Conservation (phyloP, 2,888 invertebrate species). For the Matsumyia berberina region DNA sequence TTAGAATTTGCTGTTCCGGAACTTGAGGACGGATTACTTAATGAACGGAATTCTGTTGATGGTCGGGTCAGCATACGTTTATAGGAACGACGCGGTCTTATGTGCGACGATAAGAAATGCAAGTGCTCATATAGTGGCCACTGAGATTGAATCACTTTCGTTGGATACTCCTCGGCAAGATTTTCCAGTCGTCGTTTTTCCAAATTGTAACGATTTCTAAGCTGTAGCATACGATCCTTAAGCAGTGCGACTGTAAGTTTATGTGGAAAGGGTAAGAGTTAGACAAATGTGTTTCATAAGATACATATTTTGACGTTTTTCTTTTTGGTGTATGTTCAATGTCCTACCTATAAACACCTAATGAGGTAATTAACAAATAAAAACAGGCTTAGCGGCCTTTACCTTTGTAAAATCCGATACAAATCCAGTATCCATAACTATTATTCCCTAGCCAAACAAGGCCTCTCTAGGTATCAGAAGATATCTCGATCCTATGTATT, state of each 20-base stretch:
- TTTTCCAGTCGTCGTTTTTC: constrained; percentile 84
- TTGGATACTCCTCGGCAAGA: constrained; percentile 79
- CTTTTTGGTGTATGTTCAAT: constrained; percentile 28
- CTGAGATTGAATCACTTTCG: constrained; percentile 80
- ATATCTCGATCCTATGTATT: too few relatives aligned
- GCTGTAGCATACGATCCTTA: constrained; percentile 84
- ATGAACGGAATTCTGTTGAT: constrained; percentile 48
- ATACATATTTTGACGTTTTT: background rate
- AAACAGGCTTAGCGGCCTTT: too few relatives aligned
- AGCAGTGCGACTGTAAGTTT: constrained; percentile 82
- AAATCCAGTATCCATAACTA: too few relatives aligned
- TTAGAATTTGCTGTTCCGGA: constrained; percentile 49
- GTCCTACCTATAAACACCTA: too few relatives aligned
- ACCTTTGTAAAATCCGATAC: too few relatives aligned
- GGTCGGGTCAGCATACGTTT: constrained; percentile 80
- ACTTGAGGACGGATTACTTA: constrained; percentile 70
- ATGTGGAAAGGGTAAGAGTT: too few relatives aligned
- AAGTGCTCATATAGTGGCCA: constrained; percentile 84
- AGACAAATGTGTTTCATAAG: too few relatives aligned
- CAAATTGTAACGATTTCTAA: constrained; percentile 84
- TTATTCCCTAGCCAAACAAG: too few relatives aligned
- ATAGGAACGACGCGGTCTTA: constrained; percentile 83
- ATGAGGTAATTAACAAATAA: too few relatives aligned
- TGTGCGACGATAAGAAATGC: constrained; percentile 83
- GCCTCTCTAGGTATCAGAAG: too few relatives aligned